These are phyloP conservation scores for Tuberolachnus salignus DNA, from an alignment of 2,888 invertebrate species.

Conservation along the genomic window DNA sequence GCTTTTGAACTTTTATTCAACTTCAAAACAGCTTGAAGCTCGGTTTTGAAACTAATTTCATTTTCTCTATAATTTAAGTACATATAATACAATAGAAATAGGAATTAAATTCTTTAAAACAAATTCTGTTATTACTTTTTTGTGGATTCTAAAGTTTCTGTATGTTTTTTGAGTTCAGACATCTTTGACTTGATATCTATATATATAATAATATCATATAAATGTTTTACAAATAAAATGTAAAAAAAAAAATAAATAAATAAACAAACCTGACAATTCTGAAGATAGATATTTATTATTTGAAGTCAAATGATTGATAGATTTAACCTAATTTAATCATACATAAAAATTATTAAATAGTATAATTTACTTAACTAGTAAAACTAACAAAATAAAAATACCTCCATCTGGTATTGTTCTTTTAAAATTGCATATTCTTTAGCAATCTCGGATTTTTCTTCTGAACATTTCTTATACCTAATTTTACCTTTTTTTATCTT, in stretches of 20 bases:
- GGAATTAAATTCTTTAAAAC: neutral
- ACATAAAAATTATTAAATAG: neutral
- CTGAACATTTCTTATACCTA: constrained; percentile 9
- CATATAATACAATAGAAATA: neutral
- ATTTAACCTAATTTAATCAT: too few relatives aligned
- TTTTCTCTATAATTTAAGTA: constrained; percentile 4
- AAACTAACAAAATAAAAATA: constrained; percentile 1
- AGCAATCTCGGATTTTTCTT: constrained; percentile 18
- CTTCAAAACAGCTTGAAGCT: neutral
- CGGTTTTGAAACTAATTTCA: neutral
- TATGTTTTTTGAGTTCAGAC: neutral
- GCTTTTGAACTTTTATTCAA: neutral
- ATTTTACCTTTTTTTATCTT: neutral
- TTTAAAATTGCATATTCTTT: constrained; percentile 6
- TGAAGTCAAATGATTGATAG: too few relatives aligned
- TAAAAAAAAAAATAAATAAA: neutral
- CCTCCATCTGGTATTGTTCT: constrained; percentile 11
- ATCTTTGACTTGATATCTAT: constrained; percentile 20
- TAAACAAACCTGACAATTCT: constrained; percentile 16
- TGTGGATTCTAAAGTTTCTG: neutral
- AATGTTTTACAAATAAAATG: too few relatives aligned
- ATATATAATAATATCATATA: neutral
- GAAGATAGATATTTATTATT: neutral
- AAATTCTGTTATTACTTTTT: constrained; percentile 17
- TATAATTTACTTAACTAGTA: neutral